phyloP scores from a whole-genome alignment of 2,113 vertebrate species.

The Hylia prasina region DNA sequence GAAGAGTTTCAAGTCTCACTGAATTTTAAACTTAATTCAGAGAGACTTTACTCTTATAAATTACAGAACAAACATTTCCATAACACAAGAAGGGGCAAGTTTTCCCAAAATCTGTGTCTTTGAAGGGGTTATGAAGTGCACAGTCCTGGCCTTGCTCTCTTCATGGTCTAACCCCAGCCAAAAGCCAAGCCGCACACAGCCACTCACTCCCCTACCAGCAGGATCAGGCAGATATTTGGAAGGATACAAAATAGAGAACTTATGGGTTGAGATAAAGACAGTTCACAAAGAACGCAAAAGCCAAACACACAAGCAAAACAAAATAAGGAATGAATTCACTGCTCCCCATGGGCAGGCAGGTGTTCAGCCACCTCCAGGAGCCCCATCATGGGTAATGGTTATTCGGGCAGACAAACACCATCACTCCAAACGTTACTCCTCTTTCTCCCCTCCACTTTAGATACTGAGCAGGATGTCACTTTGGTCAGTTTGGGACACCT shows the following conservation, averaged over 20 bases:
- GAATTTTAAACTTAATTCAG: neutral
- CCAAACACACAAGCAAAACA: neutral
- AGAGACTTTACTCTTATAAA: neutral
- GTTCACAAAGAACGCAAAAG: neutral
- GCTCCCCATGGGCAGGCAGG: neutral
- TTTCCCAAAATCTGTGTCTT: neutral
- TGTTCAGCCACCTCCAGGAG: neutral
- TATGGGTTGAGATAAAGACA: neutral
- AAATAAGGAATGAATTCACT: neutral
- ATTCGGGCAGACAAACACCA: neutral
- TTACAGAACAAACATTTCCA: neutral
- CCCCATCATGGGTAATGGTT: rapidly evolving
- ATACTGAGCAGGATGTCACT: neutral
- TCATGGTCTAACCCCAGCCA: neutral
- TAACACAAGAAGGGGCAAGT: neutral
- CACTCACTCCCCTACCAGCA: rapidly evolving
- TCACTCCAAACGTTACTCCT: neutral
- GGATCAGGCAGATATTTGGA: neutral
- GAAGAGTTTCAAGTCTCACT: neutral
- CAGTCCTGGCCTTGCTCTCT: neutral
- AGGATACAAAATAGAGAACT: neutral
- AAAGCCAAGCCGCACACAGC: neutral
- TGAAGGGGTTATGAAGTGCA: neutral
- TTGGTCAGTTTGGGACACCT: neutral
- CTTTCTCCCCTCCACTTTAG: neutral